Percentiles rank a stretch among this genome's conserved stretches.
Conservation (phyloP, 2,113 vertebrate species). For the Acanthochromis polyacanthus region DNA sequence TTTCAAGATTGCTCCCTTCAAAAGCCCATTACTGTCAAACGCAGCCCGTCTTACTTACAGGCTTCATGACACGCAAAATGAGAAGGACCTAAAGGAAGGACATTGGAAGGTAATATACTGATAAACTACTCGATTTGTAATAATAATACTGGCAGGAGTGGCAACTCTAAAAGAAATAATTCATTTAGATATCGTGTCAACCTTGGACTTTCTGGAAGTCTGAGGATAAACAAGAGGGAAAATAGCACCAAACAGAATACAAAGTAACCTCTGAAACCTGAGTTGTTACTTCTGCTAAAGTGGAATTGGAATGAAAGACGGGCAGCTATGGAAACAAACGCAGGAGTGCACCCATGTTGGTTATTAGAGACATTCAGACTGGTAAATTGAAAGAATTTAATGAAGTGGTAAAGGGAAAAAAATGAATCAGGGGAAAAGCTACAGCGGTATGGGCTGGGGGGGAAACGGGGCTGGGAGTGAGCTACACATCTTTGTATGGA, state of each 20-base stretch:
- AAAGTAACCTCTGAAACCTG: constrained; percentile 33
- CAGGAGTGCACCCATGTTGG: constrained; percentile 33
- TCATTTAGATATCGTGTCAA: constrained; percentile 64
- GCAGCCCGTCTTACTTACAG: constrained; percentile 60
- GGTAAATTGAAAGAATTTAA: constrained; percentile 64
- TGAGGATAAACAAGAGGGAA: constrained; percentile 37
- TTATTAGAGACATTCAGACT: constrained; percentile 51
- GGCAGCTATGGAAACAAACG: constrained; percentile 33
- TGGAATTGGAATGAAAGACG: constrained; percentile 34
- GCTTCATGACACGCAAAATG: constrained; percentile 61
- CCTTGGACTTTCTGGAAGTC: constrained; percentile 48
- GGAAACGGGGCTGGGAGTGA: not conserved
- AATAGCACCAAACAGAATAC: constrained; percentile 27
- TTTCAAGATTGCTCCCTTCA: constrained; percentile 49
- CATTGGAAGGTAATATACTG: constrained; percentile 54
- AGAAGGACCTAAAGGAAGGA: constrained; percentile 68
- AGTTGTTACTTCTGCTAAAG: constrained; percentile 24
- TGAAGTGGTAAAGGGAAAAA: constrained; percentile 35
- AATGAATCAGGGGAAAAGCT: constrained; percentile 26
- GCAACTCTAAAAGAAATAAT: constrained; percentile 57
- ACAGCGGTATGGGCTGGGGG: constrained; percentile 1
- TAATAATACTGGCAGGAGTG: constrained; percentile 59
- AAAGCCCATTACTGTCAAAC: constrained; percentile 60
- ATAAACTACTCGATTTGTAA: constrained; percentile 74
- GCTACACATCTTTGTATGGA: constrained; percentile 40